These are phyloP conservation scores for Chloroclystis v-ata DNA, from an alignment of 2,888 invertebrate genomes.

Conservation along the genomic window DNA sequence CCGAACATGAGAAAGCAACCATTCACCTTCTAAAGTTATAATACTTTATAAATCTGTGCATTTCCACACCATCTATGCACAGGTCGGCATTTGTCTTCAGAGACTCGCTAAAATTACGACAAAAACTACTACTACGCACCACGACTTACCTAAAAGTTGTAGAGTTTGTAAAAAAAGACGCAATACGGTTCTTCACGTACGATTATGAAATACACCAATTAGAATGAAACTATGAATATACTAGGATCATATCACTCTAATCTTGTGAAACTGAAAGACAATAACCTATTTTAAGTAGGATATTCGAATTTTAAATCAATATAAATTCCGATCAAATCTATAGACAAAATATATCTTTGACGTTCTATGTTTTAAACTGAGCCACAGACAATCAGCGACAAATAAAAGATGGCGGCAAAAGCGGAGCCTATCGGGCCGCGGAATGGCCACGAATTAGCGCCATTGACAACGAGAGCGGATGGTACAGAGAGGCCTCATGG, in stretches of 20 bases:
- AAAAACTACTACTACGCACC: conserved; percentile 62
- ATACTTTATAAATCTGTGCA: too few species aligned
- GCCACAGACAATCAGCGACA: conserved; percentile 8
- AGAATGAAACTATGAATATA: conserved; percentile 59
- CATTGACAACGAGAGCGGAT: conserved; percentile 82
- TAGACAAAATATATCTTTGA: too few species aligned
- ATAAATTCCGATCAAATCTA: neutral
- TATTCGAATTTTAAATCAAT: conserved; percentile 7
- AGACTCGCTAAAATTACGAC: conserved; percentile 67
- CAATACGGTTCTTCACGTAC: conserved; percentile 68
- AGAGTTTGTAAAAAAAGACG: conserved; percentile 73
- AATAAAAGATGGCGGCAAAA: conserved; percentile 62
- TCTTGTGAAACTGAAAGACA: conserved; percentile 65
- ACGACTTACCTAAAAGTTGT: conserved; percentile 69
- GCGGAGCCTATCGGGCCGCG: conserved; percentile 76
- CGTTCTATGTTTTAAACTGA: too few species aligned
- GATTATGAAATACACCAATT: conserved; percentile 66
- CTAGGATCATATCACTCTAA: conserved; percentile 67
- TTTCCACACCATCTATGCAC: conserved; percentile 55
- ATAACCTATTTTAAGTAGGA: conserved; percentile 30
- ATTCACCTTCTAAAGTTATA: neutral
- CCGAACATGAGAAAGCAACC: conserved; percentile 9
- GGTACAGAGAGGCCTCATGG: conserved; percentile 81
- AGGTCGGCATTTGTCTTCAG: conserved; percentile 65
- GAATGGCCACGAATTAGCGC: conserved; percentile 89